Evolutionary conservation across 2,888 invertebrate species (phyloP), one percentile per base, ranked within the genome.

Genomic region (Epistrophe grossulariae): DNA sequence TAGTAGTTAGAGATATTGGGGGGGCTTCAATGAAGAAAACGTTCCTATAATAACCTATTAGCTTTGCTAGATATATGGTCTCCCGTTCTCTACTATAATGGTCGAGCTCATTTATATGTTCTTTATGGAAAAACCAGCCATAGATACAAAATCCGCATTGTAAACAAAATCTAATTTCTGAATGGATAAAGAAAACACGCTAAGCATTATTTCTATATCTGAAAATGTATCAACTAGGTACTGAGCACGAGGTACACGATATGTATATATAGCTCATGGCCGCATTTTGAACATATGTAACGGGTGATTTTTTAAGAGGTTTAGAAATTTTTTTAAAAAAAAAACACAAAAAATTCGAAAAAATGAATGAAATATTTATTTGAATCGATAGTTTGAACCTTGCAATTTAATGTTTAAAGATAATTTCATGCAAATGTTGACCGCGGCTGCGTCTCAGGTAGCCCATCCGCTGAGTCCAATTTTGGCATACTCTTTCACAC

Each of bases 161-260:
- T 74, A 84, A 84, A 76, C 76, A 72, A 68, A 80, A 77, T 73
- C 80, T 68, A 48, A 84, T 77, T 73, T 71, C 66, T 77, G 57
- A 80, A 70, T 71, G 70, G 68, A 74, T 35, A 50, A 55, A 77
- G 28, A 72, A 79, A 76, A 71, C 74, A 77, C 50, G 50, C 62
- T 52, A 43, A 79, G 31, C 31, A 76, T 55, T 55, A 13, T 66
- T 55, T 17, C 28, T 72, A 40, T 31, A 40, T 31, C 15, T 55
- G 19, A 57, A 71, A 55, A 55, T 55, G 24, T 24, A 62, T 59
- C 35, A 35, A 35, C 31, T 35, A 57, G 57, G 31, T 31, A 57
- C 59, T 35, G 59, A n/a, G 17, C 10, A 31, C 15, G 31, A 17
- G 35, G n/a, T n/a, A n/a, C n/a, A 7, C 4, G 6, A 31, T 5